A percentile compares a stretch with the other conserved stretches of the same genome.
phyloP scores from a whole-genome alignment of 2,113 vertebrate genomes.

The Platanista minor region DNA sequence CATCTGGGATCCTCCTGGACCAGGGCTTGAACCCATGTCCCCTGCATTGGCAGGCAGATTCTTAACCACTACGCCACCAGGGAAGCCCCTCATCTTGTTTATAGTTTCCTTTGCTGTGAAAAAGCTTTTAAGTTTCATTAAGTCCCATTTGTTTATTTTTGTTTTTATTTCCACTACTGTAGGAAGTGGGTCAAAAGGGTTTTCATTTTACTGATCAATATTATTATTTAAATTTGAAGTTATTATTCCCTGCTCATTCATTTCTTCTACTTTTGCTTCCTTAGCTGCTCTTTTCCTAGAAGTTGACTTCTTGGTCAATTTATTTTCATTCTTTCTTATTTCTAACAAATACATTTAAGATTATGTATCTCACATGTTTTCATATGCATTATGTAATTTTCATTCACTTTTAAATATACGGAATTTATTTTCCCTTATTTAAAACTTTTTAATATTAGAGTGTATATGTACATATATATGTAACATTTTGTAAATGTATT shows the following conservation, averaged over 20 bases:
- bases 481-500: neutral
- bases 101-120: too few species aligned
- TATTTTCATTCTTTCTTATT: neutral
- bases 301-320: neutral
- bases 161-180: too few species aligned
- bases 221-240: neutral
- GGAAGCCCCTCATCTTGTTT: too few species aligned
- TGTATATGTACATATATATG: neutral
- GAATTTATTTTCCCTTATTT: neutral
- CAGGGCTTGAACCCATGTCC: too few species aligned
- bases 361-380: neutral
- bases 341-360: neutral
- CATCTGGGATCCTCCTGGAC: too few species aligned
- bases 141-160: too few species aligned
- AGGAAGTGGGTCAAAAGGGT: neutral
- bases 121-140: too few species aligned
- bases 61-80: too few species aligned
- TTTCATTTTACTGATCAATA: neutral
- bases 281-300: neutral
- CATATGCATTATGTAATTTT: neutral
- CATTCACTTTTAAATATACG: neutral
- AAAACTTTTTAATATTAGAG: neutral
- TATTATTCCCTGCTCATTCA: neutral
- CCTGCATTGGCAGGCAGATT: too few species aligned
- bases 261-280: neutral